phyloP scores from a whole-genome alignment of 2,113 vertebrate genomes.

The Cavia aperea region DNA sequence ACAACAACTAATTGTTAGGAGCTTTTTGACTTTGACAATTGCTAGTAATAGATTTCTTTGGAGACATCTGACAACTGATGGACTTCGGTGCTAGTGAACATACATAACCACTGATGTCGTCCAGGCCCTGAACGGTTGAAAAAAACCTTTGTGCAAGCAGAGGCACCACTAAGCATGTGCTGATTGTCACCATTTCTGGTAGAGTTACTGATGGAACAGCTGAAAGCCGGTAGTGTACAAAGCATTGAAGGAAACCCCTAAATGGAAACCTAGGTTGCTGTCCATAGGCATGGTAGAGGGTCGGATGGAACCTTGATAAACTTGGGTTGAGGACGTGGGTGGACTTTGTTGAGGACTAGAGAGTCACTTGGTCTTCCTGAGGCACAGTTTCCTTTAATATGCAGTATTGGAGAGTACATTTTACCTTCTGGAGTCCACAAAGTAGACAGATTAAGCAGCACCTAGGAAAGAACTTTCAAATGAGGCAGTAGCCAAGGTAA shows the following conservation, averaged over 20 bases:
- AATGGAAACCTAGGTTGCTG: neutral
- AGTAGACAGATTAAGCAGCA: neutral
- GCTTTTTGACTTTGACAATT: neutral
- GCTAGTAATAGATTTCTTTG: neutral
- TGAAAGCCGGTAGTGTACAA: neutral
- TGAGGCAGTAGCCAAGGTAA: neutral
- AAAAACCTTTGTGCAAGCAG: accelerated
- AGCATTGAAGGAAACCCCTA: too few species aligned
- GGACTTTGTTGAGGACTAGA: neutral
- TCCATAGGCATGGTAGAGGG: neutral
- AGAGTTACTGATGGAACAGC: neutral
- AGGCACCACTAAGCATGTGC: neutral
- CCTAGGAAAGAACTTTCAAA: neutral
- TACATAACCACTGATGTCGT: too few species aligned
- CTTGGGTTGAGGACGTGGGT: neutral
- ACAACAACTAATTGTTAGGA: neutral
- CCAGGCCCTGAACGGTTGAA: neutral
- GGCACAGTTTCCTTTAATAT: neutral
- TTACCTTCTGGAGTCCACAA: neutral
- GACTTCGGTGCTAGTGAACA: neutral
- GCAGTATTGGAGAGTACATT: neutral
- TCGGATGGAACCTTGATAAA: neutral
- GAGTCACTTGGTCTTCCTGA: neutral
- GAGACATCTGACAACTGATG: neutral
- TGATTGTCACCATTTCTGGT: neutral